phyloP scores from a whole-genome alignment of 2,888 invertebrate species.

The Tetragnatha montana region DNA sequence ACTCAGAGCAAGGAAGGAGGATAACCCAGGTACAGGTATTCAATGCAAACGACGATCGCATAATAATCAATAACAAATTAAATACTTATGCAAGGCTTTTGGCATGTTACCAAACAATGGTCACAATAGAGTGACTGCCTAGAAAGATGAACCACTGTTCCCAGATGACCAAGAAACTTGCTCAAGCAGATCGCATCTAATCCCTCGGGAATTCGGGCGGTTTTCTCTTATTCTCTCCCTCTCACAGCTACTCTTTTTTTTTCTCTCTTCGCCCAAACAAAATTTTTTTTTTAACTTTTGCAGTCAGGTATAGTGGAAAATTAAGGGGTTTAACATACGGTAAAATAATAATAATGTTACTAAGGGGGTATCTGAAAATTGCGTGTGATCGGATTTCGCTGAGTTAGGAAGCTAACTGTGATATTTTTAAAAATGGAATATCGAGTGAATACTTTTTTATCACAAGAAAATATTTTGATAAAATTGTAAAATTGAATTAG shows the following conservation, averaged over 20 bases:
- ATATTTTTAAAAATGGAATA: too few species aligned
- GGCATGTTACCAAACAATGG: conserved; percentile 1
- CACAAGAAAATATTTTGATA: too few species aligned
- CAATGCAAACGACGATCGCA: not conserved
- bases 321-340: too few species aligned
- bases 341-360: too few species aligned
- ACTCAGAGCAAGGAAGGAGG: not conserved
- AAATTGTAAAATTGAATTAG: too few species aligned
- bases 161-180: conserved; percentile 1
- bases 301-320: too few species aligned
- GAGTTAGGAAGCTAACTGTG: too few species aligned
- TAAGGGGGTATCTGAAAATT: too few species aligned
- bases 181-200: not conserved
- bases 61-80: not conserved
- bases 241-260: not conserved
- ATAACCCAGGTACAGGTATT: not conserved
- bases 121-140: not conserved
- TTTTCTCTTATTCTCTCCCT: not conserved
- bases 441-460: too few species aligned
- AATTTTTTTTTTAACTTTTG: too few species aligned
- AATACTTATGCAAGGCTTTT: not conserved
- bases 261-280: too few species aligned
- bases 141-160: not conserved
- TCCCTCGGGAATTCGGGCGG: not conserved
- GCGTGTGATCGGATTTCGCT: too few species aligned